These are phyloP conservation scores for Argopecten irradians DNA, from an alignment of 1,140 invertebrate species.

Conservation along the genomic window DNA sequence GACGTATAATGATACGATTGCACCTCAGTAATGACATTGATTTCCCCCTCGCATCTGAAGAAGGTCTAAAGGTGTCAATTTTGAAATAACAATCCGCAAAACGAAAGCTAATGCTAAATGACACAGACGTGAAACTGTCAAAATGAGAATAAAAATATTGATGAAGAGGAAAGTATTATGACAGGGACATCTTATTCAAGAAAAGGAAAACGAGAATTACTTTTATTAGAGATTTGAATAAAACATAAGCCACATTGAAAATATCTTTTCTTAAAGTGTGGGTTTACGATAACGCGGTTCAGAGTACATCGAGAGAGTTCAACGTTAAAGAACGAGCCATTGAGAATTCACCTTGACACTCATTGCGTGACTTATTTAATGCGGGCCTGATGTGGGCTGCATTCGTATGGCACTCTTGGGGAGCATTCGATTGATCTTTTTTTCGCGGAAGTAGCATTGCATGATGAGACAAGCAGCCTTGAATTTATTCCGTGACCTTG, in stretches of 20 bases:
- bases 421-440: neutral
- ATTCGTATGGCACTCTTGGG: slow-evolving; percentile 1
- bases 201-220: neutral
- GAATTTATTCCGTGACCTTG: neutral
- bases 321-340: neutral
- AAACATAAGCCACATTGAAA: neutral
- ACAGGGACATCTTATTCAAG: neutral
- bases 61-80: neutral
- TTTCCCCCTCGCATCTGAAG: neutral
- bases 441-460: slow-evolving; percentile 14
- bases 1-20: too few species aligned
- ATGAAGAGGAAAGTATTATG: neutral
- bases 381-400: slow-evolving; percentile 18
- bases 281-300: neutral
- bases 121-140: neutral
- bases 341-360: slow-evolving; percentile 9
- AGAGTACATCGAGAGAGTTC: slow-evolving; percentile 4
- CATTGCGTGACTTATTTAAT: slow-evolving; percentile 3
- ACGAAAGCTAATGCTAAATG: neutral
- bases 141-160: neutral
- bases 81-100: neutral
- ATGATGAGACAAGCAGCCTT: neutral
- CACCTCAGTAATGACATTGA: neutral
- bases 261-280: neutral
- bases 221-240: neutral